phyloP scores from a whole-genome alignment of 2,113 vertebrate genomes.

The Salvator merianae region DNA sequence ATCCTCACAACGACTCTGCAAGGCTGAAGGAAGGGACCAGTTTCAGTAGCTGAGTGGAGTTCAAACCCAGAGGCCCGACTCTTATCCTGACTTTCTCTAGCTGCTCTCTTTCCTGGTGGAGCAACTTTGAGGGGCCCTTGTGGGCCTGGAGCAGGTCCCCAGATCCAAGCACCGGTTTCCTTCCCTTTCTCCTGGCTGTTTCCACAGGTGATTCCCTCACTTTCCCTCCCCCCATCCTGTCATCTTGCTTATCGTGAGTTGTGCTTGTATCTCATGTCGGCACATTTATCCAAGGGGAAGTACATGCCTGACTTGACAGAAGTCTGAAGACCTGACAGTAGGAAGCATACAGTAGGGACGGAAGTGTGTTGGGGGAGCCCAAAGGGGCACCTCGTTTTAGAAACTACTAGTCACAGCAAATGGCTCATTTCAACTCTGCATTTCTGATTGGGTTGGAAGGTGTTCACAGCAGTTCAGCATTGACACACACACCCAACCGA shows the following conservation, averaged over 20 bases:
- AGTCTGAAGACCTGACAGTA: not conserved
- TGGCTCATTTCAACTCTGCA: not conserved
- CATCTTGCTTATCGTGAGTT: not conserved
- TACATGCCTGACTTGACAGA: not conserved
- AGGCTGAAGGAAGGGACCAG: too few species aligned
- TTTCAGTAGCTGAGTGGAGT: too few species aligned
- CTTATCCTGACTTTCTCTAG: too few species aligned
- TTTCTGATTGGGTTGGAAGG: not conserved
- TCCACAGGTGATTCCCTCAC: not conserved
- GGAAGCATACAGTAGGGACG: not conserved
- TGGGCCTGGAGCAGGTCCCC: too few species aligned
- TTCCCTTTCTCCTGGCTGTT: not conserved
- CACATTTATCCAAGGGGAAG: not conserved
- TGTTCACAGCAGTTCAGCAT: not conserved
- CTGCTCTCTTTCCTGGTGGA: too few species aligned
- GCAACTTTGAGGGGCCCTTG: too few species aligned
- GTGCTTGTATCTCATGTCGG: not conserved
- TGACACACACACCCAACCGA: too few species aligned
- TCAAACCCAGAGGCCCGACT: too few species aligned
- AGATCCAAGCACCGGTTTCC: too few species aligned
- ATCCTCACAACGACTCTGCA: too few species aligned
- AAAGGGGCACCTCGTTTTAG: too few species aligned
- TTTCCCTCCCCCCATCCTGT: not conserved
- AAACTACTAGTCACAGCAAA: rapidly evolving
- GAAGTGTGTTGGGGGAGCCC: too few species aligned